Base-by-base conservation (phyloP, 2,888 invertebrate genomes). In the Matsumyia berberina region DNA sequence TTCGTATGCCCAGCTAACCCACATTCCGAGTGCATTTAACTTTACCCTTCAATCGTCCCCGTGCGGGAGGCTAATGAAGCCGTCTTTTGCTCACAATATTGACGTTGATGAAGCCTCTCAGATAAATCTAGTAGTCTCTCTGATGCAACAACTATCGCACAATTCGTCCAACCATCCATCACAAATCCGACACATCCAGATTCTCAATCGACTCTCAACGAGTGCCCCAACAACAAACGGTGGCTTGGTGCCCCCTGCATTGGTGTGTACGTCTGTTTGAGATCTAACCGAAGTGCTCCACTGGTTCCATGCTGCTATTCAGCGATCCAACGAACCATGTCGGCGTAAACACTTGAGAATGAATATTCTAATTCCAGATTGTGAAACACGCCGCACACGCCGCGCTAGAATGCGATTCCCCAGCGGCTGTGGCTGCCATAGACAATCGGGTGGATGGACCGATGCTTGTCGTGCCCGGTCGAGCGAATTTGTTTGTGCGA, bases 1-100 rank as follows among this genome's bases (percentile, higher is more conserved):
- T 39, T 42, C 53, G 19, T 39, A 46, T 46, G 72, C 64, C 64
- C 70, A 58, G 74, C 66, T 83, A 78, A 83, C 77, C 72, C 82
- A 78, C 67, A 83, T 77, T 72, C 4, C 57, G 66, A 73, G 82
- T 83, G 82, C 78, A 83, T 83, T 83, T 73, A 78, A 83, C 78
- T 78, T 67, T 72, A 72, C 82, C 77, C 82, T 73, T 77, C 77
- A 72, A 49, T 39, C 53, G 12, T 5, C 39, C 33, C 3, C 4
- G 11, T 44, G 12, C 15, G 37, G 49, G 39, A 72, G 72, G 58
- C 76, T 77, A 82, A 76, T 77, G 64, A 70, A 82, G 33, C 49
- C 57, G 39, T 42, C 64, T 82, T 66, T 51, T 44, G 53, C 29
- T 64, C 49, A 49, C 62, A 62, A 39, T 78, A 19, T 58, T 80